Evolutionary conservation across 2,888 invertebrate species (phyloP).

Genomic region (Ormyrus thymus): DNA sequence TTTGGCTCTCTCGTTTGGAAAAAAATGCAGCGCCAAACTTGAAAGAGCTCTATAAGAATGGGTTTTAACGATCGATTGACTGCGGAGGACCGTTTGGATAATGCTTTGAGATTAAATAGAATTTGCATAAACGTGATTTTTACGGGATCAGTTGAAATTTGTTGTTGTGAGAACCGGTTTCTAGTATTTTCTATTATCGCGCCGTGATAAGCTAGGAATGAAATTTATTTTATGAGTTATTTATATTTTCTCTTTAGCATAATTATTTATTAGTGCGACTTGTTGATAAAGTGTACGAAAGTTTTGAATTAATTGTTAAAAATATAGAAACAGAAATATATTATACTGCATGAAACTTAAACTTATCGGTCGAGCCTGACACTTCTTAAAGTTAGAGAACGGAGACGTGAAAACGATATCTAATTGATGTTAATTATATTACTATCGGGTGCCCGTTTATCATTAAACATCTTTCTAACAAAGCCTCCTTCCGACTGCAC

Average conservation of each 20-base stretch:
- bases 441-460: too few relatives aligned
- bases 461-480: too few relatives aligned
- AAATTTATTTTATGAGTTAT: constrained; percentile 35
- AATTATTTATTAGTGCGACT: constrained; percentile 47
- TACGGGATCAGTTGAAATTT: constrained; percentile 39
- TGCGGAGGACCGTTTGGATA: too few relatives aligned
- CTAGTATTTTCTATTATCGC: constrained; percentile 34
- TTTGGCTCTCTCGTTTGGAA: too few relatives aligned
- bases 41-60: too few relatives aligned
- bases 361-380: too few relatives aligned
- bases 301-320: constrained; percentile 27
- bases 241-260: constrained; percentile 10
- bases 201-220: constrained; percentile 35
- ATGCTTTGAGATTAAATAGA: too few relatives aligned
- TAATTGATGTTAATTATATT: too few relatives aligned
- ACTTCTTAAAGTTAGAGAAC: too few relatives aligned
- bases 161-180: constrained; percentile 36
- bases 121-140: constrained; percentile 11
- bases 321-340: constrained; percentile 4
- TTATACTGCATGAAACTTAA: not conserved
- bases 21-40: too few relatives aligned
- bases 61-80: too few relatives aligned
- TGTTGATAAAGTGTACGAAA: constrained; percentile 32
- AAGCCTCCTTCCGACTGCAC: not conserved
- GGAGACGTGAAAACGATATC: too few relatives aligned